These are phyloP conservation scores for Drosophila melanica DNA, from an alignment of 1,140 invertebrate species.

Conservation along the genomic window DNA sequence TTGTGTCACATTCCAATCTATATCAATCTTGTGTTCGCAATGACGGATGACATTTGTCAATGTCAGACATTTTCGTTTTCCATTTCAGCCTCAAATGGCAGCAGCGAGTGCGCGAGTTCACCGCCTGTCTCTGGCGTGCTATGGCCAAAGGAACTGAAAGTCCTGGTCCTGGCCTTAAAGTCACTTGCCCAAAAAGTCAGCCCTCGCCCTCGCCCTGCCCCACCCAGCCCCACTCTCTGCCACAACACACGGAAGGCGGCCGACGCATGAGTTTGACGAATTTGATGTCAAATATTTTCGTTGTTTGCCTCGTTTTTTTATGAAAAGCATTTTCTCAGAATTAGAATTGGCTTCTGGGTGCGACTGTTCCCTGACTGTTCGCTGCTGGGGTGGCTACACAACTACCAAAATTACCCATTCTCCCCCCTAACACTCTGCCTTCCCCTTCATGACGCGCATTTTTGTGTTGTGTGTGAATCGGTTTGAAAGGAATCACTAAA, in stretches of 20 bases:
- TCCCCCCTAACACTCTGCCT: neutral
- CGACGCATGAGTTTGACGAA: conserved; percentile 78
- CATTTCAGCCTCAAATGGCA: conserved; percentile 81
- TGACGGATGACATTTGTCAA: conserved; percentile 84
- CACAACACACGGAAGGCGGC: conserved; percentile 21
- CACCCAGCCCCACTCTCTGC: conserved; percentile 5
- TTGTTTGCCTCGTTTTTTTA: conserved; percentile 69
- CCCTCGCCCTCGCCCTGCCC: conserved; percentile 20
- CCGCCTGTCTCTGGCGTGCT: conserved; percentile 12
- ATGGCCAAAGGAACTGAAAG: conserved; percentile 15
- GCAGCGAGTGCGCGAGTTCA: conserved; percentile 24
- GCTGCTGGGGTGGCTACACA: conserved; percentile 26
- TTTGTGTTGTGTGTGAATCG: conserved; percentile 45
- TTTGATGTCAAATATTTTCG: conserved; percentile 80
- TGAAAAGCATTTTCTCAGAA: conserved; percentile 76
- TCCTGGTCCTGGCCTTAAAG: conserved; percentile 64
- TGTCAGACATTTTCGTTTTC: conserved; percentile 84
- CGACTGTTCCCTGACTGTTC: conserved; percentile 28
- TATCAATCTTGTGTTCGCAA: conserved; percentile 84
- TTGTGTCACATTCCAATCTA: conserved; percentile 84
- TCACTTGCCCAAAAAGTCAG: conserved; percentile 61
- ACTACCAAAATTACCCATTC: neutral
- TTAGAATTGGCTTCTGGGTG: conserved; percentile 73
- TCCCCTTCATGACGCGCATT: neutral
- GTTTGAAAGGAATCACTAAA: conserved; percentile 60